Percentiles rank a stretch among this genome's conserved stretches.
phyloP scores from a whole-genome alignment of 1,140 invertebrate genomes.

The Brachionus asplanchnoidis region DNA sequence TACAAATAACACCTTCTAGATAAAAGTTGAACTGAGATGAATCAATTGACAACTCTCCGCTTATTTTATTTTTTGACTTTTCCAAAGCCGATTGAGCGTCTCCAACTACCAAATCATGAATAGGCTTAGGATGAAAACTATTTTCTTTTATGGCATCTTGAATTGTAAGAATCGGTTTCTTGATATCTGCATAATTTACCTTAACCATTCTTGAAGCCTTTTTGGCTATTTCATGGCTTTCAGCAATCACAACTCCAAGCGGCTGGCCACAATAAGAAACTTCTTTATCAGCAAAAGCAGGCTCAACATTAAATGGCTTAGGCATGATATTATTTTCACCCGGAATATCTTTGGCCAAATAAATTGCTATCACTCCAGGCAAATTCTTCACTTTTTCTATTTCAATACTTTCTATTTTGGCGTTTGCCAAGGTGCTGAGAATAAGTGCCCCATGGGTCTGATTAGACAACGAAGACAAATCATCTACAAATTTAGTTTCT shows the following conservation, averaged over 20 bases:
- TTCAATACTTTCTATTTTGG: slow-evolving; percentile 47
- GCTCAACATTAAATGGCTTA: not conserved
- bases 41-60: slow-evolving; percentile 69
- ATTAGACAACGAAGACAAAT: not conserved
- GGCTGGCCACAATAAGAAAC: slow-evolving; percentile 64
- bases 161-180: slow-evolving; percentile 62
- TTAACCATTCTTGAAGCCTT: slow-evolving; percentile 64
- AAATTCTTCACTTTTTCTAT: slow-evolving; percentile 16
- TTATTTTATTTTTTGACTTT: slow-evolving; percentile 56
- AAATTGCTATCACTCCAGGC: slow-evolving; percentile 48
- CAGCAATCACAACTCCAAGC: slow-evolving; percentile 67
- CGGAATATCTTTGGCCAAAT: slow-evolving; percentile 52
- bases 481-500: slow-evolving; percentile 34
- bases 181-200: slow-evolving; percentile 60
- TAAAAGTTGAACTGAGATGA: slow-evolving; percentile 96
- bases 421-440: slow-evolving; percentile 50
- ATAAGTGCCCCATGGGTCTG: slow-evolving; percentile 23
- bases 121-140: slow-evolving; percentile 53
- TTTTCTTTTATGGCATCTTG: slow-evolving; percentile 60
- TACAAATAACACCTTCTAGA: slow-evolving; percentile 71
- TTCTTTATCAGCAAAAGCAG: slow-evolving; percentile 41
- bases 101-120: slow-evolving; percentile 40
- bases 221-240: slow-evolving; percentile 61
- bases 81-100: slow-evolving; percentile 42
- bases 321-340: slow-evolving; percentile 48